Conservation (phyloP, 2,113 vertebrate genomes). For the Falco punctatus region DNA sequence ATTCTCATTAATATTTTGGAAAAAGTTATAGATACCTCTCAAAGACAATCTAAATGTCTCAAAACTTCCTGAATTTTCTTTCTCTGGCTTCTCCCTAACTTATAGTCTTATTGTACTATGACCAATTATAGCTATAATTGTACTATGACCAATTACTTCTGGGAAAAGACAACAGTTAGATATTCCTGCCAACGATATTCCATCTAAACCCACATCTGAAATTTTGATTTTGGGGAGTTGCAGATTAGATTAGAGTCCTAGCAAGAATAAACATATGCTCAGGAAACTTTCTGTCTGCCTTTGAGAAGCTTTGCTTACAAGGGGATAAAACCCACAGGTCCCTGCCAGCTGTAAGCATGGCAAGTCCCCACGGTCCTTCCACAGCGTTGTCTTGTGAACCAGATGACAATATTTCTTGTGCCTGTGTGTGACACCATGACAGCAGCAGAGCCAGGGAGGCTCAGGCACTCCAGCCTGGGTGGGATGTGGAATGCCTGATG, state of each 20-base stretch:
- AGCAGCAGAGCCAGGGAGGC: background rate
- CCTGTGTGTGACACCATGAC: background rate
- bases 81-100: background rate
- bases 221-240: background rate
- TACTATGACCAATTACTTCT: background rate
- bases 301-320: background rate
- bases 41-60: background rate
- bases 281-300: background rate
- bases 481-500: background rate
- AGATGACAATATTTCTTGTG: background rate
- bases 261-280: background rate
- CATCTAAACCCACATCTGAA: background rate
- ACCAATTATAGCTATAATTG: background rate
- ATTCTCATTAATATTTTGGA: background rate
- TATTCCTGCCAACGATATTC: background rate
- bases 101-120: background rate
- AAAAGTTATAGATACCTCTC: background rate
- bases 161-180: background rate
- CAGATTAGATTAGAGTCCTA: background rate
- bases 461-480: background rate
- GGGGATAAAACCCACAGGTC: background rate
- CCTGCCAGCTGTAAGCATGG: background rate
- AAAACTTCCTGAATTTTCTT: background rate
- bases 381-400: background rate
- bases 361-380: background rate